Evolutionary conservation across 2,888 invertebrate genomes (phyloP), one percentile per base, ranked within the genome.

Genomic region (Elysia crispata): DNA sequence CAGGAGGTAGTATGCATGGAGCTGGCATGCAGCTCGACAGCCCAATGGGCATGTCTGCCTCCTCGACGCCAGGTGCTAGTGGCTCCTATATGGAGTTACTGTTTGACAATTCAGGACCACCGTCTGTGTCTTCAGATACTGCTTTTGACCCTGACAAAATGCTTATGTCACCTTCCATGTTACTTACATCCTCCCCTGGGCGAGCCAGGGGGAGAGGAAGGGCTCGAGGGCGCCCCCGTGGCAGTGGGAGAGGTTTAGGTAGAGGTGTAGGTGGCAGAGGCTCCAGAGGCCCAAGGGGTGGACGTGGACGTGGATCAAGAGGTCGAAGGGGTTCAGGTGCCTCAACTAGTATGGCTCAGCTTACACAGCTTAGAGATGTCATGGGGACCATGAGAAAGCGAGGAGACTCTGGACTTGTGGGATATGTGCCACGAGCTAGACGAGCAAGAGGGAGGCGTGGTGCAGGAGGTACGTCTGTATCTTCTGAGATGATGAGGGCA

Each of bases 181-280:
- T 62, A 18, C 57, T 30, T 23, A 62, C 33, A 11, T 18, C 69
- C 25, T 69, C 33, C 18, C 20, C 69, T 6, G 76, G 79, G 0
- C 66, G 80, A 31, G 80, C 69, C 5, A 31, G 80, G n/a, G 80
- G 76, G 0, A 67, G 80, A 23, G 76, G 80, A 5, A 76, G 80
- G 33, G 74, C 80, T 0, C 23, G 80, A 18, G 80, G 80, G 18
- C 75, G 80, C 20, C 80, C 80, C n/a, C 13, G 80, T 23, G 80
- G 80, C 28, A 80, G 80, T 80, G 79, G 79, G 15, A 67, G 80
- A n/a, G 80, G 80, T 8, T 11, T 41, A 11, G 76, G 76, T 0
- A 60, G 80, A 23, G 80, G 80, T 1, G 25, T 25, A 13, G 64
- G 62, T 6, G 41, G 41, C 1, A 50, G 79, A 66, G 80, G 76